Base-by-base conservation (phyloP, 2,797 vertebrate species). In the Psittacula derbiana region DNA sequence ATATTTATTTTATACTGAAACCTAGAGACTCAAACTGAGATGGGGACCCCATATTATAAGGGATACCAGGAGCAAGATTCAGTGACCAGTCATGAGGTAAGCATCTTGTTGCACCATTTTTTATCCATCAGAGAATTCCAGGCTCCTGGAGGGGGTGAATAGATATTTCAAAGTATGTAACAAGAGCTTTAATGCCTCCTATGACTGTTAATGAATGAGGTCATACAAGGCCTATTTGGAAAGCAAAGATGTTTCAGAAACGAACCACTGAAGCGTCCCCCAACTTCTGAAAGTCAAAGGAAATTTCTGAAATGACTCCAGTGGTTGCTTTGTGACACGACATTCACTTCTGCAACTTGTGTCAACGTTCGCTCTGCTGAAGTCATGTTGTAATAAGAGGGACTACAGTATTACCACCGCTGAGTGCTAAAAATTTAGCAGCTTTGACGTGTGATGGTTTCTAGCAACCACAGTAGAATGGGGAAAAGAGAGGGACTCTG, bases 61-160 rank as follows among this genome's bases (percentile, higher is more conserved):
- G 66, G 44, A 27, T 44, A 71, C 12, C 60, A 84, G 66, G 62
- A 84, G 41, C 3, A 67, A 67, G 64, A 57, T n/a, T 53, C 61
- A 72, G 5, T 31, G 19, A 20, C 24, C 31, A 4, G 16, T 57
- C 58, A 81, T 23, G 40, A 76, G 60, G 31, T 74, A 74, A 23
- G 38, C 52, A 74, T 27, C 38, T 64, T 40, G 8, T 75, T 93
- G 61, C 84, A 83, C 72, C 61, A 85, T 30, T 62, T 75, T 84
- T 85, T 27, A 55, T 82, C 69, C 87, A 69, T 12, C 75, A 89
- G 86, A 96, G 95, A 95, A 96, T 93, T 93, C 93, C 93, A 82
- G 33, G 79, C 85, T 87, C 88, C 86, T 96, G 84, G 36, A 89
- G 53, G 43, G 80, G 80, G 38, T 41, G 62, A 83, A 83, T 83